Percentiles rank a stretch among this genome's conserved stretches.
phyloP scores from a whole-genome alignment of 2,113 vertebrate species.

The Dissostichus mawsoni region DNA sequence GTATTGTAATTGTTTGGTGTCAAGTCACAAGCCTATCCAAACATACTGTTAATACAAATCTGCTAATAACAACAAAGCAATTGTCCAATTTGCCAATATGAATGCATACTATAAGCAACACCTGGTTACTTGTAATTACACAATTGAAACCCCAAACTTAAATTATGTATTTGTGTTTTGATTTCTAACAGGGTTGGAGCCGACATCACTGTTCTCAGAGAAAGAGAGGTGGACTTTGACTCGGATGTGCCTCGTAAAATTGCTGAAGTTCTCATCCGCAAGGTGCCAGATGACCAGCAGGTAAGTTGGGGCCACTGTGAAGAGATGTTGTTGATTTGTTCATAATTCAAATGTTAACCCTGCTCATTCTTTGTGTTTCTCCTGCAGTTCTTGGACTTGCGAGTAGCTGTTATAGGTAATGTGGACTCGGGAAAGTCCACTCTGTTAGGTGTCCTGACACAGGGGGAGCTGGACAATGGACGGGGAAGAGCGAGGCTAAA shows the following conservation, averaged over 20 bases:
- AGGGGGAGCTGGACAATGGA: conserved; percentile 98
- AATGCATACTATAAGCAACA: neutral
- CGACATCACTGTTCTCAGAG: conserved; percentile 94
- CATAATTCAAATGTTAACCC: neutral
- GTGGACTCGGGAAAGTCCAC: conserved; percentile 99
- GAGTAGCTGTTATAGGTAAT: conserved; percentile 97
- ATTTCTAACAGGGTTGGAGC: conserved; percentile 90
- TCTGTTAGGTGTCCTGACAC: conserved; percentile 94
- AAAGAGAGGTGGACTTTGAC: conserved; percentile 94
- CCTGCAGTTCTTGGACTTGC: conserved; percentile 93
- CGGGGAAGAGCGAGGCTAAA: conserved; percentile 96
- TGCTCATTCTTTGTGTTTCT: neutral
- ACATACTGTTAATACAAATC: neutral
- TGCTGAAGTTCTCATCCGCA: conserved; percentile 95
- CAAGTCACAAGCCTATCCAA: neutral
- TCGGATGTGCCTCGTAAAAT: conserved; percentile 90
- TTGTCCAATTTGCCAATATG: neutral
- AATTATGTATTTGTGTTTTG: neutral
- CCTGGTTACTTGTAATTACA: neutral
- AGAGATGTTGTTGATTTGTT: neutral
- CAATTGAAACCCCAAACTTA: too few species aligned
- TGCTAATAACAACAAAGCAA: neutral
- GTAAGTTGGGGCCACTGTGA: conserved; percentile 71
- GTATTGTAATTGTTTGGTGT: neutral
- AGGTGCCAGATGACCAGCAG: conserved; percentile 99